phyloP scores from a whole-genome alignment of 2,888 invertebrate species.

The Hipparchia sbordonii region DNA sequence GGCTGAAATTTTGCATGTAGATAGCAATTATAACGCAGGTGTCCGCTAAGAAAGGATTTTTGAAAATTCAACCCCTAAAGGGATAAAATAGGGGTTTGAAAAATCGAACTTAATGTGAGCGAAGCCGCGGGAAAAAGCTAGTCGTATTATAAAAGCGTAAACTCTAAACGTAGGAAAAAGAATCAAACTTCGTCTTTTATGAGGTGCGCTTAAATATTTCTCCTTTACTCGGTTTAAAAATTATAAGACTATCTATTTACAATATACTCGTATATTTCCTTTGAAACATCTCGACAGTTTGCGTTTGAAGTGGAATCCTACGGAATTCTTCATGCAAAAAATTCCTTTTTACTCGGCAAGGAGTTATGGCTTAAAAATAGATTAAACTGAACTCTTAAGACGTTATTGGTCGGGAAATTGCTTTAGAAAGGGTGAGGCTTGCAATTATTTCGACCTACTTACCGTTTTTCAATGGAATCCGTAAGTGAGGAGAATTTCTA shows the following conservation, averaged over 20 bases:
- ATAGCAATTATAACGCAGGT: no score
- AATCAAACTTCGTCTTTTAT: no score
- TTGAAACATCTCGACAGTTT: conserved; percentile 39
- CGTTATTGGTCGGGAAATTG: conserved; percentile 27
- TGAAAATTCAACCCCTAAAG: no score
- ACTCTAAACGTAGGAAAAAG: no score
- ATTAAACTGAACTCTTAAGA: conserved; percentile 47
- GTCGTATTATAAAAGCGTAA: no score
- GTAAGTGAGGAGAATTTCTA: not conserved
- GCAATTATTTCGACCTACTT: conserved; percentile 16
- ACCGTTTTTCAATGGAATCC: conserved; percentile 8
- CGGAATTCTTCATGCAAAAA: conserved; percentile 44
- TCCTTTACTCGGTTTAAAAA: not conserved
- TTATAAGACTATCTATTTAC: conserved; percentile 47
- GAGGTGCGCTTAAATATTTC: no score
- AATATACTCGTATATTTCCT: conserved; percentile 41
- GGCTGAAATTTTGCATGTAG: no score
- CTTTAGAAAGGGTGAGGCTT: conserved; percentile 13
- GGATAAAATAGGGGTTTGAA: no score
- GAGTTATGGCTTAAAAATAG: conserved; percentile 56
- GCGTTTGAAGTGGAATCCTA: conserved; percentile 50
- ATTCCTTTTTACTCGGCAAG: conserved; percentile 52
- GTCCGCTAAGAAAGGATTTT: no score
- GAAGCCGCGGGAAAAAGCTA: no score
- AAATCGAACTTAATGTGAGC: no score